These are phyloP conservation scores for Aegypius monachus DNA, from an alignment of 2,113 vertebrate genomes.

Conservation along the genomic window DNA sequence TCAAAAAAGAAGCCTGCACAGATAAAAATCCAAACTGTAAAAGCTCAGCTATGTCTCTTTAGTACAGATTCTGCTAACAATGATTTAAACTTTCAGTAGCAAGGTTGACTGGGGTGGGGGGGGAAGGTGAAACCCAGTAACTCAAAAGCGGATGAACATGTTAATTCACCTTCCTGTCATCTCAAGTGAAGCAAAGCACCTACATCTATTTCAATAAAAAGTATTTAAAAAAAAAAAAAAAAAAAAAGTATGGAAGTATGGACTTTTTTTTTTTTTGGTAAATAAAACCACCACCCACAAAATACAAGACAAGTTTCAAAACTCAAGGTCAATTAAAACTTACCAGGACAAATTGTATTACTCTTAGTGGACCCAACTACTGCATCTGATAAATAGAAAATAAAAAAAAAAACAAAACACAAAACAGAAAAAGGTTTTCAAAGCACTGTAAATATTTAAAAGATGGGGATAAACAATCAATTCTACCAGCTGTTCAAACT, in stretches of 20 bases:
- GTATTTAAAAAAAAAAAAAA: background rate
- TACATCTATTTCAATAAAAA: background rate
- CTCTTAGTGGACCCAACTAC: slow-evolving; percentile 83
- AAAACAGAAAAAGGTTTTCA: background rate
- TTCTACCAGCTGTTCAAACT: background rate
- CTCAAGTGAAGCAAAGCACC: background rate
- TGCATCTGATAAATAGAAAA: slow-evolving; percentile 77
- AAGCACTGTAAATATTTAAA: background rate
- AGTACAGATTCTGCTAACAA: background rate
- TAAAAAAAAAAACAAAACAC: background rate
- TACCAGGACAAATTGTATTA: slow-evolving; percentile 93
- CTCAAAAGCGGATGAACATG: background rate
- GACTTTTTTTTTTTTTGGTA: background rate
- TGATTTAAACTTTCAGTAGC: background rate
- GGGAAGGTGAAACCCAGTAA: background rate
- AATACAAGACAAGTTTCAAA: background rate
- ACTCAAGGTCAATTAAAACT: slow-evolving; percentile 12
- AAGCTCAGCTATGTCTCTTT: background rate
- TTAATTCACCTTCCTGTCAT: background rate
- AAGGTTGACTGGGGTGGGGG: background rate
- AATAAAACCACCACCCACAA: background rate
- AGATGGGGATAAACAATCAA: background rate
- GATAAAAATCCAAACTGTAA: background rate
- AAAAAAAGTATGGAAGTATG: background rate
- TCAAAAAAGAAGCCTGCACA: background rate